A percentile compares a stretch with the other conserved stretches of the same genome.
Evolutionary conservation across 30 jellyfish, hydroid and myxozoan species (phyloP).

Genomic region (Chrysaora quinquecirrha): DNA sequence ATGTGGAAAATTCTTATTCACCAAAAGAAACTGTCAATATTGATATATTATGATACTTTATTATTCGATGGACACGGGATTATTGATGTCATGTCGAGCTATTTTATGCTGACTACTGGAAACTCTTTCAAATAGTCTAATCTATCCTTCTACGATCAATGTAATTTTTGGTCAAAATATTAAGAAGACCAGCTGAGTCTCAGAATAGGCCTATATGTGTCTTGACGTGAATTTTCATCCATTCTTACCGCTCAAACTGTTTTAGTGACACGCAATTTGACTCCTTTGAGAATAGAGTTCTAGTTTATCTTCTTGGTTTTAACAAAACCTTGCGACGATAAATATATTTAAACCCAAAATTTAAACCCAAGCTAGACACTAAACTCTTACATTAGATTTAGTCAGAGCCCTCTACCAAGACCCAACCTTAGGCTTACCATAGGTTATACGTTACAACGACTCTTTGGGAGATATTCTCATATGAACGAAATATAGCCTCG

Average conservation of each 20-base stretch:
- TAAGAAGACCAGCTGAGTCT: background rate
- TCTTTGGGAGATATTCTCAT: too few relatives aligned
- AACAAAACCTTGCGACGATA: too few relatives aligned
- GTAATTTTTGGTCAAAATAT: background rate
- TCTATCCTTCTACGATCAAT: background rate
- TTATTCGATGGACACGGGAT: background rate
- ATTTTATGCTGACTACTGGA: background rate
- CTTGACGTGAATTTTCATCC: conserved; percentile 1
- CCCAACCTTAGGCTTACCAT: too few relatives aligned
- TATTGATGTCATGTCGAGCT: background rate
- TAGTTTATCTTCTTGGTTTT: too few relatives aligned
- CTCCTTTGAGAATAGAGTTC: too few relatives aligned
- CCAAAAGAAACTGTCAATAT: background rate
- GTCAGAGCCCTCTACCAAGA: too few relatives aligned
- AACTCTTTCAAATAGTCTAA: background rate
- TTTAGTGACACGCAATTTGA: background rate
- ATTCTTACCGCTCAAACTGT: background rate
- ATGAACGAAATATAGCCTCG: too few relatives aligned
- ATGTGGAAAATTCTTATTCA: background rate
- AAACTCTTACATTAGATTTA: too few relatives aligned
- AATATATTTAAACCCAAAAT: too few relatives aligned
- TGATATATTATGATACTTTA: background rate
- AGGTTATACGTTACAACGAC: too few relatives aligned
- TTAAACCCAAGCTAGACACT: too few relatives aligned
- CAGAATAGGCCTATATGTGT: background rate